Evolutionary conservation across 2,888 invertebrate species (phyloP).

Genomic region (Boloria euphrosyne): DNA sequence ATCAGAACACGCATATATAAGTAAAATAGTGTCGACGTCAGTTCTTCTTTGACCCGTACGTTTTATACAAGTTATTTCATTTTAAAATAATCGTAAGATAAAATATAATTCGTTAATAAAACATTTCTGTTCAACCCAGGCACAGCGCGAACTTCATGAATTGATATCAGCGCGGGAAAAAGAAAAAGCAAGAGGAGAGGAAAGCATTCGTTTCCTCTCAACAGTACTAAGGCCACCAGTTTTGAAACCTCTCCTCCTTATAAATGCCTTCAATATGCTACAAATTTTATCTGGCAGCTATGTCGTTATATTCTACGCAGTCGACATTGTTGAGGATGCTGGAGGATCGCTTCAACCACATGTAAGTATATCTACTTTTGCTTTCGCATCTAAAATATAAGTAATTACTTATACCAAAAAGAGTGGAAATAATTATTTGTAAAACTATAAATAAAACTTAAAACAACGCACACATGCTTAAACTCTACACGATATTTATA

Average conservation of each 20-base stretch:
- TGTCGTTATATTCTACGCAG: constrained; percentile 90
- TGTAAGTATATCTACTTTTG: constrained; percentile 50
- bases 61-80: too few relatives aligned
- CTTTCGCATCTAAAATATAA: background rate
- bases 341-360: constrained; percentile 72
- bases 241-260: constrained; percentile 87
- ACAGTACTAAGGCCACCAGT: constrained; percentile 83
- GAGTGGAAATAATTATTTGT: too few relatives aligned
- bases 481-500: too few relatives aligned
- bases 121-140: constrained; percentile 57
- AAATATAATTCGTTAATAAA: background rate
- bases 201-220: constrained; percentile 76
- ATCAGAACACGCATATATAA: too few relatives aligned
- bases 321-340: constrained; percentile 85
- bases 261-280: constrained; percentile 87
- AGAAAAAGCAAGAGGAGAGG: constrained; percentile 77
- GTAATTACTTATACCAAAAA: too few relatives aligned
- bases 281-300: constrained; percentile 90
- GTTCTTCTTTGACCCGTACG: too few relatives aligned
- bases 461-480: too few relatives aligned
- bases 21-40: too few relatives aligned
- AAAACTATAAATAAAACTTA: too few relatives aligned
- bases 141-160: constrained; percentile 84
- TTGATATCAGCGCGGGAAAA: constrained; percentile 83
- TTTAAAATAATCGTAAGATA: too few relatives aligned